Base-by-base conservation (phyloP, 23 tunicate genomes). In the Phallusia fumigata region DNA sequence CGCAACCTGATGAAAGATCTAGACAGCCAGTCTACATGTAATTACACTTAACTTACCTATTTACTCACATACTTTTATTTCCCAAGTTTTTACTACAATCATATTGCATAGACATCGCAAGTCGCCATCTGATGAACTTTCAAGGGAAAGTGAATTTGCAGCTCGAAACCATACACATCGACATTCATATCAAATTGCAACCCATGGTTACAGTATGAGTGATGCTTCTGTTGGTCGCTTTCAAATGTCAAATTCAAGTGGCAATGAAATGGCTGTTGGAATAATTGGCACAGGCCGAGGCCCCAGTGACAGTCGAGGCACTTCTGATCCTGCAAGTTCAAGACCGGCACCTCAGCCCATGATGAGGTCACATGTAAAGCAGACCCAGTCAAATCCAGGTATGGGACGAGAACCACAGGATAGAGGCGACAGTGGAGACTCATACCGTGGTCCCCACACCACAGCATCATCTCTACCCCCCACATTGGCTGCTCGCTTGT, bases 171-270 rank as follows among this genome's bases (percentile, higher is more conserved):
- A 73, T 44, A 52, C 58, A 18, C 87, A 93, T 53, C 76, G 98
- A 35, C 87, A 52, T 45, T 93, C 98, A 45, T 93, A 93, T 64
- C 98, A 93, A 76, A 76, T 88, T n/a, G 98, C 98, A 40, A 93
- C 98, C 52, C 69, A 58, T 58, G n/a, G 31, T 83, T 33, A 30
- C 65, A 21, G 76, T 75, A 73, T 53, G 74, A 44, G 80, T 21
- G 76, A 79, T 52, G 36, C 86, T 31, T 15, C 80, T 30, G 84
- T 86, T 74, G 91, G 91, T 30, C 77, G 86, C 33, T 88, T 88
- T 77, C 96, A 91, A 52, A 80, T 91, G 49, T 80, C 82, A 0
- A 80, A 83, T 24, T 76, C 86, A 32, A 80, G 79, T 52, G 90
- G 87, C 74, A 85, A 85, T 77, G 83, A 85, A 18, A 45, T 86